Base-by-base conservation (phyloP, 30 jellyfish, hydroid and myxozoan species). In the Sanderia malayensis region DNA sequence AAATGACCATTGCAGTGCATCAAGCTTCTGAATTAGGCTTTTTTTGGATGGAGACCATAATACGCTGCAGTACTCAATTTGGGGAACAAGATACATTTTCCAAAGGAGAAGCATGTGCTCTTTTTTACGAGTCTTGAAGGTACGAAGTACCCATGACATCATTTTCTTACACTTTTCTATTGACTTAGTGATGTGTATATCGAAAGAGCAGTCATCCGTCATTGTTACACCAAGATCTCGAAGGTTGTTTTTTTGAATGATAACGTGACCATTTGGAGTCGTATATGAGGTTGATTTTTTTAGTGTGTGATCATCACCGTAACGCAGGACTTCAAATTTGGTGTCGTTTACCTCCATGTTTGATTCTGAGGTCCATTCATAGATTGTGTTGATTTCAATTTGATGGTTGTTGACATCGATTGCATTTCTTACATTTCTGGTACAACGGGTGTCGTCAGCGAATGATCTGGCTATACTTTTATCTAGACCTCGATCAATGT, bases 341-440 rank as follows among this genome's bases (percentile, higher is more conserved):
- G 55, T 41, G 55, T 41, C 55, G 55, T 41, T 41, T 41, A 41
- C 55, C 55, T 41, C 55, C 55, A 41, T 41, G 55, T 41, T 41
- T 41, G 55, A 41, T 41, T 41, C 55, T 6, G 55, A 41, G 55
- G 55, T 41, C 55, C 55, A 41, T 41, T 41, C 55, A 41, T 41
- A 41, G 55, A 41, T 41, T 41, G 55, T 41, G 55, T 41, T 41
- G 55, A 41, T 6, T 41, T 41, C 55, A 41, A 41, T 41, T 41
- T 41, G 55, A 41, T 41, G 55, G 55, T 41, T 41, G 55, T 15
- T 41, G 55, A 41, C 55, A 41, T 41, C 55, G 8, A 41, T 41
- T 41, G 55, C 55, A 41, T 41, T 41, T 41, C 55, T 41, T 41
- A 41, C 55, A 41, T 41, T 41, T 41, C 55, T 41, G 55, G 55